Conservation (phyloP, 2,113 vertebrate genomes). For the Siniperca chuatsi region DNA sequence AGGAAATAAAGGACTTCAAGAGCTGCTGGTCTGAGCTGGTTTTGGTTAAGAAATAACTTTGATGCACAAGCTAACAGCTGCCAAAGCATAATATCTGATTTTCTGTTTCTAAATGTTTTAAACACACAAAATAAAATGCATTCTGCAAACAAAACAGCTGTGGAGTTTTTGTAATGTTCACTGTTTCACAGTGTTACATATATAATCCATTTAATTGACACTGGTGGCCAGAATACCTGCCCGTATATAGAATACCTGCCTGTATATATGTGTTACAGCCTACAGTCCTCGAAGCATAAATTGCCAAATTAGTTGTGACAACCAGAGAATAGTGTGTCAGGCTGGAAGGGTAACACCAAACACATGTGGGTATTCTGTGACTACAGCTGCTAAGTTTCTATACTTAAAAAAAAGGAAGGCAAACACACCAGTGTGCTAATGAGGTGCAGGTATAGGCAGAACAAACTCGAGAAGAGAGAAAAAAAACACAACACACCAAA, state of each 20-base stretch:
- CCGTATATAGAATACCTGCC: no score
- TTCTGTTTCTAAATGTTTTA: not conserved
- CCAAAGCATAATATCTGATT: not conserved
- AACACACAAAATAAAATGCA: not conserved
- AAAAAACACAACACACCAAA: not conserved
- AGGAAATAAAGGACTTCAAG: not conserved
- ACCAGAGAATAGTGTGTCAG: not conserved
- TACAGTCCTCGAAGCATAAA: not conserved
- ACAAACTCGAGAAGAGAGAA: not conserved
- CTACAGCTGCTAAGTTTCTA: not conserved
- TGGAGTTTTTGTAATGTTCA: not conserved
- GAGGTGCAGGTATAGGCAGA: conserved; percentile 16
- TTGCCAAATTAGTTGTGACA: not conserved
- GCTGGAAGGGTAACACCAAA: not conserved
- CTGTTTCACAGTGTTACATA: not conserved
- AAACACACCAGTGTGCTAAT: conserved; percentile 28
- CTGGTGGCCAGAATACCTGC: no score
- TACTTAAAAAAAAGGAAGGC: not conserved
- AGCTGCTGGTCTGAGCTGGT: not conserved
- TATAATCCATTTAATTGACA: not conserved
- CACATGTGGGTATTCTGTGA: not conserved
- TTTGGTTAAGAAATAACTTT: not conserved
- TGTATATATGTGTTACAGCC: not conserved
- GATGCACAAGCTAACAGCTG: not conserved
- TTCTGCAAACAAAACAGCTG: not conserved